phyloP scores from a whole-genome alignment of 2,797 vertebrate genomes.

The Sparidentex hasta region DNA sequence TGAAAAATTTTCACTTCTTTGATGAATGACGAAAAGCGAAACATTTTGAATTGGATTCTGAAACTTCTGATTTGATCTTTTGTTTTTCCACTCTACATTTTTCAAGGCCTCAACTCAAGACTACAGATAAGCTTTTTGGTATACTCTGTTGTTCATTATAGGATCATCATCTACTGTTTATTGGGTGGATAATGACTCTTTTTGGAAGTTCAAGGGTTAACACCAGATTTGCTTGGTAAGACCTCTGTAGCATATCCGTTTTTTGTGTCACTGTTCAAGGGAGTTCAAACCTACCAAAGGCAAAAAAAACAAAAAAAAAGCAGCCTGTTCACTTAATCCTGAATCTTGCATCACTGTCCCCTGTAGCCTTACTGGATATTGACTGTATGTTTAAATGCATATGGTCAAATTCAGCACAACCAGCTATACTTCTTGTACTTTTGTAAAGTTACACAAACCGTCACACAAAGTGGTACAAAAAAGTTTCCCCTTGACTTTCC shows the following conservation, averaged over 20 bases:
- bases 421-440: slow-evolving; percentile 35
- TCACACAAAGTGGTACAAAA: slow-evolving; percentile 69
- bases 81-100: slow-evolving; percentile 63
- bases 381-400: slow-evolving; percentile 26
- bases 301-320: slow-evolving; percentile 22
- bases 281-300: slow-evolving; percentile 72
- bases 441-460: slow-evolving; percentile 62
- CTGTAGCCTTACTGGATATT: slow-evolving; percentile 53
- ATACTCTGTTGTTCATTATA: slow-evolving; percentile 71
- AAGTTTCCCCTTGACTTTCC: slow-evolving; percentile 56
- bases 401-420: slow-evolving; percentile 50
- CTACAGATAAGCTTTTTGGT: slow-evolving; percentile 77
- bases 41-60: slow-evolving; percentile 62
- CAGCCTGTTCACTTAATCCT: slow-evolving; percentile 38
- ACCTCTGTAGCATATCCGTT: slow-evolving; percentile 68
- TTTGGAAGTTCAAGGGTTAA: slow-evolving; percentile 51
- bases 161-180: slow-evolving; percentile 77
- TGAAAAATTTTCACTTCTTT: slow-evolving; percentile 69
- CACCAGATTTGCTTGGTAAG: slow-evolving; percentile 47
- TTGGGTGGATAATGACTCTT: slow-evolving; percentile 58
- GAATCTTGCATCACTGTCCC: slow-evolving; percentile 35
- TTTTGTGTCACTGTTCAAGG: slow-evolving; percentile 63
- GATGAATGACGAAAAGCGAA: slow-evolving; percentile 55
- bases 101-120: slow-evolving; percentile 69
- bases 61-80: slow-evolving; percentile 61